Percentiles rank a stretch among this genome's conserved stretches.
Evolutionary conservation across 2,888 invertebrate genomes (phyloP).

Genomic region (Watsonalla cultraria): DNA sequence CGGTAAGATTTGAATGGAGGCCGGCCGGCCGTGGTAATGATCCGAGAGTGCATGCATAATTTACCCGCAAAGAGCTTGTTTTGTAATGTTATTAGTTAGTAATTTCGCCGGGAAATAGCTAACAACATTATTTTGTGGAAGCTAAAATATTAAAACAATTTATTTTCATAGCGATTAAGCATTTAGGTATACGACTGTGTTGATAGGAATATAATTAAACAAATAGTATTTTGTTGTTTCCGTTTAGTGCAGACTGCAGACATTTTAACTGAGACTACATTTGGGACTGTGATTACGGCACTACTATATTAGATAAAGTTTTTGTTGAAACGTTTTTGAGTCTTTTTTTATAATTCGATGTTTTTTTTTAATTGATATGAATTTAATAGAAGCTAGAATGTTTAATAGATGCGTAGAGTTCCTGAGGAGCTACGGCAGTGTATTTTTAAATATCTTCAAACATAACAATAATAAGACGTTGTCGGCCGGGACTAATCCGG

Average conservation of each 20-base stretch:
- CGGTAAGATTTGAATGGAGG: conserved; percentile 60
- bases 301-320: neutral
- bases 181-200: conserved; percentile 31
- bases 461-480: conserved; percentile 41
- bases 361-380: too few species aligned
- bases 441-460: conserved; percentile 20
- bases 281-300: too few species aligned
- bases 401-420: conserved; percentile 5
- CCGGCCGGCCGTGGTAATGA: conserved; percentile 69
- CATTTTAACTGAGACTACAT: too few species aligned
- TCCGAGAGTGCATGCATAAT: conserved; percentile 77
- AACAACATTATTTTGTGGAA: conserved; percentile 66
- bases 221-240: neutral
- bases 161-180: conserved; percentile 54
- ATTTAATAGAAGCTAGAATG: too few species aligned
- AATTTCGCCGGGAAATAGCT: conserved; percentile 73
- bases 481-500: conserved; percentile 32
- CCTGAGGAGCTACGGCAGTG: conserved; percentile 2
- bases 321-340: neutral
- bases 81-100: conserved; percentile 77
- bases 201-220: conserved; percentile 31
- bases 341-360: too few species aligned
- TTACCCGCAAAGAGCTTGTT: conserved; percentile 74
- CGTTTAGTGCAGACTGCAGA: neutral
- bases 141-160: conserved; percentile 75